Conservation (phyloP, 2,113 vertebrate species). For the Callopanchax toddi region DNA sequence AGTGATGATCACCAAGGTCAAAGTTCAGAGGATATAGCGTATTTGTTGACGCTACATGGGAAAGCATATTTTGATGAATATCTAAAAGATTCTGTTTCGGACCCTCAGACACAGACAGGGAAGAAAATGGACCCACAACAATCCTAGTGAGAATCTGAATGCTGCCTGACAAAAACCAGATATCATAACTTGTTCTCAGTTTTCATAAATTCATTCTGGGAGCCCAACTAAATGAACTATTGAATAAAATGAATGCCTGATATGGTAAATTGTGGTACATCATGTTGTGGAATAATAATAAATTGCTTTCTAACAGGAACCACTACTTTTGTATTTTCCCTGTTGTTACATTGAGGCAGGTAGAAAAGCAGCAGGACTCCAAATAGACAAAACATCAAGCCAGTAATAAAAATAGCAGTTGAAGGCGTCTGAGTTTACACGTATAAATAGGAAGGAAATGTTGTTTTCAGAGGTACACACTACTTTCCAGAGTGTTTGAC, state of each 20-base stretch:
- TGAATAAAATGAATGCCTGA: neutral
- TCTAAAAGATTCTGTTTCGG: no score
- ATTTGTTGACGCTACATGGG: no score
- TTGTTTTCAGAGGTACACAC: neutral
- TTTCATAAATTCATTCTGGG: neutral
- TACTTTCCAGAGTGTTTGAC: no score
- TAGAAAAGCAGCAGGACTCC: neutral
- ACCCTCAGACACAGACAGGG: no score
- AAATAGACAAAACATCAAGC: slow-evolving; percentile 1
- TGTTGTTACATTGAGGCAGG: neutral
- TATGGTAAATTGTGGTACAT: neutral
- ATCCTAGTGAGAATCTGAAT: no score
- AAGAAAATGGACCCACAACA: no score
- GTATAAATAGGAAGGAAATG: no score
- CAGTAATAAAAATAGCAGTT: neutral
- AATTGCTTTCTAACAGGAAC: slow-evolving; percentile 22
- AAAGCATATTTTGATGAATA: no score
- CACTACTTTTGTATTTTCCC: neutral
- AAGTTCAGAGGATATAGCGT: no score
- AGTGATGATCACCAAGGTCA: no score
- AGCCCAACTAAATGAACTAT: slow-evolving; percentile 4
- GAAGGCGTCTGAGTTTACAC: no score
- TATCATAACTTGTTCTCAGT: neutral
- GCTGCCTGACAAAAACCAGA: no score
- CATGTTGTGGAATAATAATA: neutral